phyloP scores from a whole-genome alignment of 2,888 invertebrate genomes.

The Rhamnusium bicolor region DNA sequence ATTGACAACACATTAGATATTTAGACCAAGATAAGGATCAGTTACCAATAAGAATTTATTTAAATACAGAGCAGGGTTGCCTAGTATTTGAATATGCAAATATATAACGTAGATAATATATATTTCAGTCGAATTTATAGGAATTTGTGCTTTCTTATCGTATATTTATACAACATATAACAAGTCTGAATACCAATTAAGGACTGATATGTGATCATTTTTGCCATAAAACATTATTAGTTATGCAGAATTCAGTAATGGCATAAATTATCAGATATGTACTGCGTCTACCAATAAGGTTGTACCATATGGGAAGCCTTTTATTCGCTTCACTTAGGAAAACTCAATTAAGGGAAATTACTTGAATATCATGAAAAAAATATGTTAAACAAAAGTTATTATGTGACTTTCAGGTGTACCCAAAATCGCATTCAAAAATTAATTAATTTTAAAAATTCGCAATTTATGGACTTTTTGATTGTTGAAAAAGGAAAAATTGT shows the following conservation, averaged over 20 bases:
- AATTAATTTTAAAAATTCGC: too few relatives aligned
- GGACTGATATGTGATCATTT: not conserved
- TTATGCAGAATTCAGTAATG: not conserved
- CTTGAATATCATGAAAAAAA: too few relatives aligned
- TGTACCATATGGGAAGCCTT: too few relatives aligned
- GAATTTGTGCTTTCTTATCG: not conserved
- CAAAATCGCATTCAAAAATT: too few relatives aligned
- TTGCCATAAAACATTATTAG: not conserved
- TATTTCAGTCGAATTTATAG: not conserved
- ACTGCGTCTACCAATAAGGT: too few relatives aligned
- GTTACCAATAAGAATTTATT: conserved; percentile 10
- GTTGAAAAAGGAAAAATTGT: too few relatives aligned
- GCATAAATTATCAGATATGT: too few relatives aligned
- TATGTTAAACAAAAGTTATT: too few relatives aligned
- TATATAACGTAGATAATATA: not conserved
- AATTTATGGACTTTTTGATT: too few relatives aligned
- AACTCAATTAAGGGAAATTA: too few relatives aligned
- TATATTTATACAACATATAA: not conserved
- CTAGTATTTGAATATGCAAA: conserved; percentile 9
- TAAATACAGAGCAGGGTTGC: not conserved
- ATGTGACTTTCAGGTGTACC: too few relatives aligned
- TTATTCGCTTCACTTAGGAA: too few relatives aligned
- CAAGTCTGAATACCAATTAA: not conserved
- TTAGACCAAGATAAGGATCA: conserved; percentile 14
- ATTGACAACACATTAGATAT: conserved; percentile 17